Evolutionary conservation across 2,888 invertebrate genomes (phyloP), one percentile per base, ranked within the genome.

Genomic region (Cacoxenus indagator): DNA sequence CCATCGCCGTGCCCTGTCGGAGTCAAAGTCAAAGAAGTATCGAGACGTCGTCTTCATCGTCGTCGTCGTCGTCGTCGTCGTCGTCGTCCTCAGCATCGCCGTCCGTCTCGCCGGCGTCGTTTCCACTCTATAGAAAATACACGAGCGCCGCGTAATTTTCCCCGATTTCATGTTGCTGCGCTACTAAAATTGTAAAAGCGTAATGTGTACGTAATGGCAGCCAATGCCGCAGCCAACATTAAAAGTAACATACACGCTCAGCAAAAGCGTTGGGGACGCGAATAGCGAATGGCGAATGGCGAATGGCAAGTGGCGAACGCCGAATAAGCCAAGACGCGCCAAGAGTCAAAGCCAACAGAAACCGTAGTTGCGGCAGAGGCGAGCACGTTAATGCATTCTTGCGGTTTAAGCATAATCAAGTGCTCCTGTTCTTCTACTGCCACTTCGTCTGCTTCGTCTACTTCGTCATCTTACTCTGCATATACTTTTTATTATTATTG

Each of bases 41-140:
- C 43, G 3, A 14, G 24, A 51, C 66, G 37, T 48, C n/a, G 19
- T 57, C 57, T 67, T 70, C 67, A 19, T 48, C 45, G 22, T 61
- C 65, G 59, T 67, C 68, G 68, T 68, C 68, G 65, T 71, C 71
- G 65, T 55, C 59, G 54, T 27, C 59, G 57, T 57, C 26, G n/a
- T 57, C 57, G n/a, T 61, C 61, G 14, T 31, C 59, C 14, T 43
- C 45, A 14, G 14, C 45, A 22, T 62, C 45, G 5, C 22, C 24
- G 17, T 62, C 24, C 17, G 9, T 14, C 11, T 43, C 5, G 1
- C 22, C 22, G 51, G 11, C 17, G 51, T 51, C 51, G 19, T 51
- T 19, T 17, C 51, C 22, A 51, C 51, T 51, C 22, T 51, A 51
- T 37, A 37, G 8, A 37, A 37, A 37, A 37, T 37, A 37, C n/a